Evolutionary conservation across 2,113 vertebrate species (phyloP).

Genomic region (Phaethon lepturus): DNA sequence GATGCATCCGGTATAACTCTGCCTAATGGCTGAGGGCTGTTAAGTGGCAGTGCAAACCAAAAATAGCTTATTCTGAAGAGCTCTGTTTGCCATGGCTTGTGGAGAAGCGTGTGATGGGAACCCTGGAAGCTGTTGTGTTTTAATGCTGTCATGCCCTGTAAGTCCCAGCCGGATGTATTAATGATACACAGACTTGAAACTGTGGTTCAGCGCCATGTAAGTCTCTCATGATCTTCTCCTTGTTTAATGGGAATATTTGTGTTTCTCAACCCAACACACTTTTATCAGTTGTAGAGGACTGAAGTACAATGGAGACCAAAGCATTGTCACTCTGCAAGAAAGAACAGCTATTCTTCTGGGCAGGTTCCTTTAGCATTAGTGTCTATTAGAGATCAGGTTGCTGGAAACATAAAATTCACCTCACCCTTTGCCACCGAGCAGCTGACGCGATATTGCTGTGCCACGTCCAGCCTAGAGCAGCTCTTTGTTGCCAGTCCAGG

Average conservation of each 20-base stretch:
- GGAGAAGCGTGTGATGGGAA: not conserved
- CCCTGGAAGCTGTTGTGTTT: not conserved
- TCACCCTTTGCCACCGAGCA: not conserved
- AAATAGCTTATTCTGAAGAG: not conserved
- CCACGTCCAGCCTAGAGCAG: not conserved
- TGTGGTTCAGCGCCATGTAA: not conserved
- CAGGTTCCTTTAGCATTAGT: not conserved
- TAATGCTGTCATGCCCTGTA: not conserved
- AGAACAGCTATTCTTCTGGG: not conserved
- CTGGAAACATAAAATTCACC: not conserved
- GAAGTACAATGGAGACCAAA: not conserved
- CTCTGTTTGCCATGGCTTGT: not conserved
- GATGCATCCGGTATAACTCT: not conserved
- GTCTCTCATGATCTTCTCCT: not conserved
- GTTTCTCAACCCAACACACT: not conserved
- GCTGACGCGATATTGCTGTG: not conserved
- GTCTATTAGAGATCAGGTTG: not conserved
- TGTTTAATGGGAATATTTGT: rapidly evolving
- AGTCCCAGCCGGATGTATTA: not conserved
- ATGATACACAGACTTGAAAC: not conserved
- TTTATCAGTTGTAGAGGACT: not conserved
- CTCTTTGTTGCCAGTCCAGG: not conserved
- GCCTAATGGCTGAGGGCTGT: not conserved
- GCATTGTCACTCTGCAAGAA: not conserved
- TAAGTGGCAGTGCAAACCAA: not conserved